phyloP scores from a whole-genome alignment of 2,797 vertebrate genomes.

The Avahi laniger region DNA sequence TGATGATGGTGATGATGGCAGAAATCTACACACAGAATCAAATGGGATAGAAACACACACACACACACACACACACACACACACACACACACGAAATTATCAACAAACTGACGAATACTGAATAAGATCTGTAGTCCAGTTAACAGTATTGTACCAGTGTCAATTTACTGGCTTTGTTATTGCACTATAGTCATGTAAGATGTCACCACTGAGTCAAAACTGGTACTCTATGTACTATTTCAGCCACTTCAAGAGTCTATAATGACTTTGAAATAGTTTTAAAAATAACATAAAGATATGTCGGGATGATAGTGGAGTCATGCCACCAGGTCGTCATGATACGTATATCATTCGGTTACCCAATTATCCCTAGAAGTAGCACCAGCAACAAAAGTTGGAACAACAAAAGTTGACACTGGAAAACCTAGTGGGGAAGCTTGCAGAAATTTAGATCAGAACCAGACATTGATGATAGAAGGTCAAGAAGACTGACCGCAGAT shows the following conservation, averaged over 20 bases:
- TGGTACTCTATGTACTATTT: not conserved
- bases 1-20: not conserved
- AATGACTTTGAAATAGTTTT: not conserved
- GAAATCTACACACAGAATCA: not conserved
- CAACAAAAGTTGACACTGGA: not conserved
- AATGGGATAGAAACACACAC: not conserved
- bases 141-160: not conserved
- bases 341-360: not conserved
- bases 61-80: not conserved
- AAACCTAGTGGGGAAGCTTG: not conserved
- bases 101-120: not conserved
- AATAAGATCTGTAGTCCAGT: not conserved
- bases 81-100: fast-evolving
- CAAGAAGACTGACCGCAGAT: not conserved
- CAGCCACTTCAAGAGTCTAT: not conserved
- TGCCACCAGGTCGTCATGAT: not conserved
- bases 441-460: not conserved
- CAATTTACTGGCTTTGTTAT: not conserved
- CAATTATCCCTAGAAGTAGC: not conserved
- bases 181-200: not conserved
- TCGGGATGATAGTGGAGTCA: not conserved
- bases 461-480: not conserved
- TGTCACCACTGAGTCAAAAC: not conserved
- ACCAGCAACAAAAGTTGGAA: not conserved
- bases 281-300: not conserved